Percentiles rank a stretch among this genome's conserved stretches.
phyloP scores from a whole-genome alignment of 2,888 invertebrate genomes.

The Eupithecia abbreviata region DNA sequence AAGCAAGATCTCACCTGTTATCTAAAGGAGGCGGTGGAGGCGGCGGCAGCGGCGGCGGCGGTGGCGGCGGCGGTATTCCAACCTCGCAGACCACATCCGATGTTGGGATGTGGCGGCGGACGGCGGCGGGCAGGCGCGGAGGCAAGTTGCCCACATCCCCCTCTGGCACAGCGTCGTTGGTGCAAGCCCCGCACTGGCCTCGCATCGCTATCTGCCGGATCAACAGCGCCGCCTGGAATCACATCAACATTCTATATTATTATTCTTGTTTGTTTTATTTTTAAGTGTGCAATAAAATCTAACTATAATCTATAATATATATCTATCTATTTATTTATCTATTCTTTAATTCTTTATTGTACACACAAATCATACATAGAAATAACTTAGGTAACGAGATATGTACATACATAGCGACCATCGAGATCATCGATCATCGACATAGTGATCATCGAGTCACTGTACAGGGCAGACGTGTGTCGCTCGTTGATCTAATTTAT shows the following conservation, averaged over 20 bases:
- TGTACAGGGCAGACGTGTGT: too few species aligned
- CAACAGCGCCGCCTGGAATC: neutral
- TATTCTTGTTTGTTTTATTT: too few species aligned
- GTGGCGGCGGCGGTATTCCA: neutral
- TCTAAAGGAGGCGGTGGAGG: neutral
- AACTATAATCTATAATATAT: too few species aligned
- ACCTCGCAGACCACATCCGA: neutral
- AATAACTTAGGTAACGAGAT: too few species aligned
- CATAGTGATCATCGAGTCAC: too few species aligned
- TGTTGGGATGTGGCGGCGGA: neutral
- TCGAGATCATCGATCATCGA: too few species aligned
- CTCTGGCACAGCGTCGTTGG: neutral
- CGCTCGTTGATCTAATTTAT: too few species aligned
- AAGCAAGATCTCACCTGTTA: neutral
- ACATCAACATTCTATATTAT: neutral
- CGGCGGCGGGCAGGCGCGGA: neutral
- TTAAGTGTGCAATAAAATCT: too few species aligned
- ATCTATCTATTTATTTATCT: too few species aligned
- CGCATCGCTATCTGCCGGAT: neutral
- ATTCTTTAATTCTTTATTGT: too few species aligned
- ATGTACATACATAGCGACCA: too few species aligned
- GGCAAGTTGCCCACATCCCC: fast-evolving
- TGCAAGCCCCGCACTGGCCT: neutral
- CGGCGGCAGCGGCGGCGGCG: neutral
- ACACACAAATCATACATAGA: too few species aligned